Percentiles rank a stretch among this genome's conserved stretches.
Evolutionary conservation across 2,888 invertebrate species (phyloP).

Genomic region (Zhuqinia jingwanae): DNA sequence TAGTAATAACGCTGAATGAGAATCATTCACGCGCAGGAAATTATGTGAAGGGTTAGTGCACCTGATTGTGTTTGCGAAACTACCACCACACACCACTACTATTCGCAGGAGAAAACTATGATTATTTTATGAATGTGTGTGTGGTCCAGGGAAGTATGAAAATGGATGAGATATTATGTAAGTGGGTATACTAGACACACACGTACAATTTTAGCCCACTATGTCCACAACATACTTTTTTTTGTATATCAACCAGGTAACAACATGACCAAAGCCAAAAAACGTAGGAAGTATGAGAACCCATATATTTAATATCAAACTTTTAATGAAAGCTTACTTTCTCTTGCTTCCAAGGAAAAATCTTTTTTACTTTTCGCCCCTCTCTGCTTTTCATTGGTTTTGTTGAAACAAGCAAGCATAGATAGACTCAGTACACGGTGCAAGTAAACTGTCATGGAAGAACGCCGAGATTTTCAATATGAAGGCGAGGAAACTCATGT

Average conservation of each 20-base stretch:
- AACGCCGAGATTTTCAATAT: conserved; percentile 28
- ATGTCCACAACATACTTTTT: no score
- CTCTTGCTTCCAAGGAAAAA: neutral
- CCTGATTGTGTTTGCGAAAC: conserved; percentile 48
- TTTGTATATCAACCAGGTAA: neutral
- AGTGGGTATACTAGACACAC: neutral
- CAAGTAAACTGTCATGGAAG: conserved; percentile 4
- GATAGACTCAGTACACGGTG: no score
- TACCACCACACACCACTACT: no score
- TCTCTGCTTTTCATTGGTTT: conserved; percentile 6
- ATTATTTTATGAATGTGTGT: neutral
- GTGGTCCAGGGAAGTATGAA: no score
- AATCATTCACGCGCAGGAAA: conserved; percentile 66
- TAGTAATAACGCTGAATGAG: conserved; percentile 50
- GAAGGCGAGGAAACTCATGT: neutral
- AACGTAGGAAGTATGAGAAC: no score
- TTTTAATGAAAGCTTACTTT: conserved; percentile 28
- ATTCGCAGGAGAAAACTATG: neutral
- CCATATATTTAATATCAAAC: conserved; percentile 6
- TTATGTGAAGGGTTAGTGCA: conserved; percentile 57
- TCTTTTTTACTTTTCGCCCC: conserved; percentile 15
- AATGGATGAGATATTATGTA: neutral
- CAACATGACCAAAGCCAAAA: neutral
- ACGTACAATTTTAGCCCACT: no score
- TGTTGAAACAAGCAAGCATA: neutral